These are phyloP conservation scores for Drosophila sechellia DNA, from an alignment of 1,140 invertebrate genomes.

Conservation along the genomic window DNA sequence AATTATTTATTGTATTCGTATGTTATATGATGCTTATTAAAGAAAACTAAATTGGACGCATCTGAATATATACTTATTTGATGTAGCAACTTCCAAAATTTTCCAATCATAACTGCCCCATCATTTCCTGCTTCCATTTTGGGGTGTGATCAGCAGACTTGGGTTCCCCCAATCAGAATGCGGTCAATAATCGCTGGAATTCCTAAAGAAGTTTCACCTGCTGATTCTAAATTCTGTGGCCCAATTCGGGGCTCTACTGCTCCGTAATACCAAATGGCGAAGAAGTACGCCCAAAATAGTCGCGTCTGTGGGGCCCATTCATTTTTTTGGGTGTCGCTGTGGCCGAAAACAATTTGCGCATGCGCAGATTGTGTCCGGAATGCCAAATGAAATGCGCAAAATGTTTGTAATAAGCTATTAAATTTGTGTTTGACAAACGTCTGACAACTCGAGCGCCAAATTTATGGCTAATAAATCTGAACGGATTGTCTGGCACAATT, in stretches of 20 bases:
- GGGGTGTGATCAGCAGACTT: background rate
- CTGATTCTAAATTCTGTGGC: constrained; percentile 70
- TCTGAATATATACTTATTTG: too few relatives aligned
- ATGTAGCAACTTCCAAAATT: background rate
- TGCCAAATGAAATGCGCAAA: constrained; percentile 30
- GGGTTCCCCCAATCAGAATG: constrained; percentile 53
- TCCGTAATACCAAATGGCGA: constrained; percentile 68
- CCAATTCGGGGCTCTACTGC: constrained; percentile 60
- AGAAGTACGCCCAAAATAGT: constrained; percentile 54
- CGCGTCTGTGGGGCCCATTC: constrained; percentile 29
- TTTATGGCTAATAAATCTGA: constrained; percentile 75
- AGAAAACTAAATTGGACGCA: constrained; percentile 24
- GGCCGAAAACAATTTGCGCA: constrained; percentile 38
- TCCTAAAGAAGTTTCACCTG: constrained; percentile 65
- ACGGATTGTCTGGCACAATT: background rate
- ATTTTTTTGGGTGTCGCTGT: constrained; percentile 31
- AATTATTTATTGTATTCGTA: constrained; percentile 73
- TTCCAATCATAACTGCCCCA: background rate
- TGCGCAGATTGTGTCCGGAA: constrained; percentile 35
- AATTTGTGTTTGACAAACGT: constrained; percentile 77
- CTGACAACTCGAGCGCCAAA: constrained; percentile 37
- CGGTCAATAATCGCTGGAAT: constrained; percentile 69
- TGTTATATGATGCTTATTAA: constrained; percentile 68
- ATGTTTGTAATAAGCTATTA: constrained; percentile 72
- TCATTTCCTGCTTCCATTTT: constrained; percentile 13